Base-by-base conservation (phyloP, 2,113 vertebrate species). In the Eurypyga helias region DNA sequence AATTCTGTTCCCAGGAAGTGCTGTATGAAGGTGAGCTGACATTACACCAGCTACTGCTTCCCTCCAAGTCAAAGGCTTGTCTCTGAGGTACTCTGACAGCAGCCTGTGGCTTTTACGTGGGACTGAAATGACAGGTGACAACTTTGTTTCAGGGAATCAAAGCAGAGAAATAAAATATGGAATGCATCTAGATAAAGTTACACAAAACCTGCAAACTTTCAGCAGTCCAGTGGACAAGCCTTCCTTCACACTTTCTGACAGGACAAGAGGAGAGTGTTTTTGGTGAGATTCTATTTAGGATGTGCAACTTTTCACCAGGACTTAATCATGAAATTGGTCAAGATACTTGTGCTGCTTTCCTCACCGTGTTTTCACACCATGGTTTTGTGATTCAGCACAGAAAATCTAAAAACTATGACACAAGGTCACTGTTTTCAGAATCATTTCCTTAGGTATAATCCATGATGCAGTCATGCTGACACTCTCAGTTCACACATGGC, bases 331-430 rank as follows among this genome's bases (percentile, higher is more conserved):
- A 89, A 23, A 61, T 70, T 43, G 13, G 14, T 70, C 29, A 60
- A 90, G 67, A 36, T 75, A 34, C 51, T 26, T 66, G 84, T 94
- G 57, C 61, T 96, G 31, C 83, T 87, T 89, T 93, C 86, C 71
- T 82, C 52, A 49, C 89, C 2, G 0, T 77, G 31, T 81, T 92
- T 81, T 71, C 66, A 73, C 46, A 80, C 11, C 16, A 89, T 58
- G 23, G 34, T 89, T 90, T 93, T 95, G 77, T 90, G 94, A 84
- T 79, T 70, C 79, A 89, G 38, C 85, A 43, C 16, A 83, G 69
- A 78, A 90, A 78, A 79, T 49, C 78, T 96, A 48, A 95, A 95
- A 85, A 1, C 41, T 95, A n/a, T 79, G 78, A 76, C 26, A 48
- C 45, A 45, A 76, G 20, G 33, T 38, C 70, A 62, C 62, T 91